These are phyloP conservation scores for Neotragus pygmaeus DNA, from an alignment of 2,113 vertebrate species.

Conservation along the genomic window DNA sequence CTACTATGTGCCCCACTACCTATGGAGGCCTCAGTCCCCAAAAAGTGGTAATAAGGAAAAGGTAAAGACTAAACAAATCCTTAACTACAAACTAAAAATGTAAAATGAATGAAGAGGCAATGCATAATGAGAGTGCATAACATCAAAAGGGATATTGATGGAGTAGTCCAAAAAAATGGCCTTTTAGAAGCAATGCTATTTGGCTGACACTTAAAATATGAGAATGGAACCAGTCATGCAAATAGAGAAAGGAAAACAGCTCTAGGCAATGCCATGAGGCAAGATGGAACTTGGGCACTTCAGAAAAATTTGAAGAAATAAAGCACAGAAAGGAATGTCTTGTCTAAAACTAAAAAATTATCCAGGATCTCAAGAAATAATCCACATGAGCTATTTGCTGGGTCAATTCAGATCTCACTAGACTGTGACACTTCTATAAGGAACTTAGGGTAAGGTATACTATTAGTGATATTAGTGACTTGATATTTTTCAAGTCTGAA, in stretches of 20 bases:
- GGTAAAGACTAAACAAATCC: background rate
- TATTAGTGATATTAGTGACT: background rate
- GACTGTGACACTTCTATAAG: background rate
- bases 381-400: background rate
- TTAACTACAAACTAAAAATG: background rate
- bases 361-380: background rate
- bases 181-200: background rate
- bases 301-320: constrained; percentile 13
- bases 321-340: background rate
- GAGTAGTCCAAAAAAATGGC: background rate
- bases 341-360: background rate
- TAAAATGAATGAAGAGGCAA: background rate
- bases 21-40: background rate
- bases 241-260: background rate
- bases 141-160: background rate
- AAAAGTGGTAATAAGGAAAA: background rate
- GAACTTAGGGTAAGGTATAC: background rate
- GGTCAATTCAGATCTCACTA: background rate
- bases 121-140: background rate
- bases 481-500: background rate
- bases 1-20: background rate
- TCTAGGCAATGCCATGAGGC: background rate
- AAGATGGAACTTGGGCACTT: background rate
- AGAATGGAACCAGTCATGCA: background rate
- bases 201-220: background rate